Percentiles rank a stretch among this genome's conserved stretches.
phyloP scores from a whole-genome alignment of 2,888 invertebrate species.

The Morpho deidamia region DNA sequence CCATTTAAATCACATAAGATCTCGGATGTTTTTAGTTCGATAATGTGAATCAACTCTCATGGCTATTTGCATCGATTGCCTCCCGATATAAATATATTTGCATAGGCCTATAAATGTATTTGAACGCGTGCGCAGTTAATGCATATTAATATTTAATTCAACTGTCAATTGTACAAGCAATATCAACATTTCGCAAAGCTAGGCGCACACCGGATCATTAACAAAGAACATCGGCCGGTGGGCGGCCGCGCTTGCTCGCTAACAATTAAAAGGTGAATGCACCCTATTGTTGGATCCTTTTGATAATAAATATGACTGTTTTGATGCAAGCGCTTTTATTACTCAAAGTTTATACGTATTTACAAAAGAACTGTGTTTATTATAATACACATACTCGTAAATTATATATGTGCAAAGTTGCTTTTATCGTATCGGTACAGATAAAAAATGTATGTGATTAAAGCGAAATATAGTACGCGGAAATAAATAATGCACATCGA shows the following conservation, averaged over 20 bases:
- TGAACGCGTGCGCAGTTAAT: conserved; percentile 2
- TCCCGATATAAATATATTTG: background rate
- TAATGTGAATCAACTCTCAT: background rate
- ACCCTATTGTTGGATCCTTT: conserved; percentile 1
- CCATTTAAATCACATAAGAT: no score
- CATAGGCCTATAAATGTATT: conserved; percentile 6
- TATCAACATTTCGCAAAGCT: conserved; percentile 12
- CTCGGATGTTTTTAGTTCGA: no score
- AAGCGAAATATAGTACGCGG: no score
- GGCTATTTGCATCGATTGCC: background rate
- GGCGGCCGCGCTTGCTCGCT: conserved; percentile 9
- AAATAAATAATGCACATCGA: no score
- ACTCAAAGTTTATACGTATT: no score
- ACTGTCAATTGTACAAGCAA: conserved; percentile 8
- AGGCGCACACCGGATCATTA: conserved; percentile 21
- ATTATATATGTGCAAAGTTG: no score
- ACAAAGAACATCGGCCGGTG: conserved; percentile 15
- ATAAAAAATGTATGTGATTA: no score
- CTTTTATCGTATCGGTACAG: no score
- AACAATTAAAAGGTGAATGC: conserved; percentile 17
- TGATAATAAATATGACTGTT: no score
- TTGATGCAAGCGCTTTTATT: no score
- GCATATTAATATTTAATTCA: conserved; percentile 12
- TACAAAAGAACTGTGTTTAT: no score
- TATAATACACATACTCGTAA: no score